A percentile compares a stretch with the other conserved stretches of the same genome.
Evolutionary conservation across 2,113 vertebrate genomes (phyloP).

Genomic region (Lepisosteus osseus): DNA sequence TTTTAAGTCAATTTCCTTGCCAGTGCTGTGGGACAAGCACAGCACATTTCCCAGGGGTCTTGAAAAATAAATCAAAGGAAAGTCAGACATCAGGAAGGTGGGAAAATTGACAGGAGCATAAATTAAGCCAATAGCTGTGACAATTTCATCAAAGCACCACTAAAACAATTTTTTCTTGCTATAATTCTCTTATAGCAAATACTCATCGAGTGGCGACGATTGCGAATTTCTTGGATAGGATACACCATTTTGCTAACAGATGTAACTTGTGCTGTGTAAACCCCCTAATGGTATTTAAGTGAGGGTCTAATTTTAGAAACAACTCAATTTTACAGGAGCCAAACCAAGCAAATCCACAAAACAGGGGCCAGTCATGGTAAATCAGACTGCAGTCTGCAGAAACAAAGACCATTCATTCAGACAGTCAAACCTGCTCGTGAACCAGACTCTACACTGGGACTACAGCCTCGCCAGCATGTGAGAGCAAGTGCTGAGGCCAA

Average conservation of each 20-base stretch:
- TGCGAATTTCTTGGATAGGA: too few relatives aligned
- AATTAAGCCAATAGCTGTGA: too few relatives aligned
- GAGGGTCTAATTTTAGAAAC: slow-evolving; percentile 58
- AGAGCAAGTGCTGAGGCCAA: slow-evolving; percentile 53
- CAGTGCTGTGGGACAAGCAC: too few relatives aligned
- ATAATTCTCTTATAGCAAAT: slow-evolving; percentile 14
- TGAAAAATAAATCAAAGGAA: too few relatives aligned
- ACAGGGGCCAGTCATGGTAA: slow-evolving; percentile 62
- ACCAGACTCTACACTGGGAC: slow-evolving; percentile 61
- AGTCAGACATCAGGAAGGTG: too few relatives aligned
- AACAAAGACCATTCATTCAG: slow-evolving; percentile 72
- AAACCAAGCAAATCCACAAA: slow-evolving; percentile 63
- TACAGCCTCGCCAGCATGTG: slow-evolving; percentile 47
- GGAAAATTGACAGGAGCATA: too few relatives aligned
- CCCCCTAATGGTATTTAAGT: slow-evolving; percentile 25
- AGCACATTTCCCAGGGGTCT: too few relatives aligned
- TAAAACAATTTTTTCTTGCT: background rate
- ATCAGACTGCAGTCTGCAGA: slow-evolving; percentile 51
- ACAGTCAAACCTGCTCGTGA: slow-evolving; percentile 58
- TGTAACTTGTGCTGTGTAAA: slow-evolving; percentile 34
- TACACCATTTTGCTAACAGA: slow-evolving; percentile 12
- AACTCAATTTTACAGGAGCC: slow-evolving; percentile 52
- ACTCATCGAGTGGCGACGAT: slow-evolving; percentile 12
- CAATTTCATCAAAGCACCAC: too few relatives aligned
- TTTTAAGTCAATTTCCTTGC: too few relatives aligned